Conservation (phyloP, 2,888 invertebrate genomes). For the Rhamnusium bicolor region DNA sequence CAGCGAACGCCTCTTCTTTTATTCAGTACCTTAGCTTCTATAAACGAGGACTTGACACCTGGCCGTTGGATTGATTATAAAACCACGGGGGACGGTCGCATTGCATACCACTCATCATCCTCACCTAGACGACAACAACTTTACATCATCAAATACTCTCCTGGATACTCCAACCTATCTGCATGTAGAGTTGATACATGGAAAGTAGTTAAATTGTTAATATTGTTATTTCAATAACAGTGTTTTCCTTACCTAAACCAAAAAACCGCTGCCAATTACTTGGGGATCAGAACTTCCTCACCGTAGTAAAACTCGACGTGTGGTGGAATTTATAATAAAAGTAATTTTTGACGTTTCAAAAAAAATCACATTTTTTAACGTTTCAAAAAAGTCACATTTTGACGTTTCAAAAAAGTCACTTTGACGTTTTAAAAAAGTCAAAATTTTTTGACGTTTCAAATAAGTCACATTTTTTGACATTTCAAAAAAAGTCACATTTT, state of each 20-base stretch:
- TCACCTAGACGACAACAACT: conserved; percentile 37
- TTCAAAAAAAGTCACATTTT: no score
- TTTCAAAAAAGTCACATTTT: no score
- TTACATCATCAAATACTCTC: conserved; percentile 26
- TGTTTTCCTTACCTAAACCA: background rate
- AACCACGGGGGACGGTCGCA: conserved; percentile 64
- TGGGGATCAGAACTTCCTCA: background rate
- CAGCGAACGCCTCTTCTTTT: conserved; percentile 71
- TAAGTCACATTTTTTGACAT: no score
- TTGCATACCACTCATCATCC: conserved; percentile 58
- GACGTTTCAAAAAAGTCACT: no score
- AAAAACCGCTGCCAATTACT: background rate
- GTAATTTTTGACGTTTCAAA: no score
- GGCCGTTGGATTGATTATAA: conserved; percentile 69
- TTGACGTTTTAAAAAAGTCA: no score
- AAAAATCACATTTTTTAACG: no score
- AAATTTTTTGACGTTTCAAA: no score
- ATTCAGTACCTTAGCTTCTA: conserved; percentile 70
- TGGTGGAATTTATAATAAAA: no score
- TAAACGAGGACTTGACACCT: conserved; percentile 72
- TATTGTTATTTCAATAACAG: background rate
- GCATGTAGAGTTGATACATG: background rate
- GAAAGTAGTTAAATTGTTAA: conserved; percentile 6
- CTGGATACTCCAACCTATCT: conserved; percentile 8
- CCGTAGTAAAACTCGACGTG: no score